A percentile compares a stretch with the other conserved stretches of the same genome.
These are phyloP conservation scores for Oxycera nigricornis DNA, from an alignment of 2,888 invertebrate genomes.

Conservation along the genomic window DNA sequence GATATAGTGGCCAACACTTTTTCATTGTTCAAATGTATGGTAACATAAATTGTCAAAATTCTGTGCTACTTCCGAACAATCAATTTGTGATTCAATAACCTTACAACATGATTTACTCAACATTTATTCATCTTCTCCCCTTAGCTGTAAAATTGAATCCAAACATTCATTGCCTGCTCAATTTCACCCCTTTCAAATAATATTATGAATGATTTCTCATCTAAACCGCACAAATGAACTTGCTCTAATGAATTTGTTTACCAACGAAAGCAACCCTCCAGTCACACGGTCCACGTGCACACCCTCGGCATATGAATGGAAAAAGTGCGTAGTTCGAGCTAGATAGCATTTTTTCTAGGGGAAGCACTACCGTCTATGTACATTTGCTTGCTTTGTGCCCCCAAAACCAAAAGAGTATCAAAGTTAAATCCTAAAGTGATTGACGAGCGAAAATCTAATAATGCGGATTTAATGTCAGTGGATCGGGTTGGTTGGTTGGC, in stretches of 20 bases:
- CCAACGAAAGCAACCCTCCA: neutral
- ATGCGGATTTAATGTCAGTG: conserved; percentile 37
- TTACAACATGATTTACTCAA: too few species aligned
- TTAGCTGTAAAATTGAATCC: conserved; percentile 24
- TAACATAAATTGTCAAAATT: too few species aligned
- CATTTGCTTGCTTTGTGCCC: neutral
- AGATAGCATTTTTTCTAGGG: neutral
- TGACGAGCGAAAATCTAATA: conserved; percentile 39
- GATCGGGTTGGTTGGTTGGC: neutral
- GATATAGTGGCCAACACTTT: too few species aligned
- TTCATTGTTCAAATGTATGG: too few species aligned
- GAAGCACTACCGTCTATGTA: conserved; percentile 5
- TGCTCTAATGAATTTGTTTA: conserved; percentile 39
- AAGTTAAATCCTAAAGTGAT: conserved; percentile 33
- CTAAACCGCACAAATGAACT: conserved; percentile 32
- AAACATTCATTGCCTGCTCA: conserved; percentile 1
- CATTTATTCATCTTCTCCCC: neutral
- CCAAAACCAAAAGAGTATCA: conserved; percentile 29
- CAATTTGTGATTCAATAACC: too few species aligned
- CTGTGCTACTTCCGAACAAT: too few species aligned
- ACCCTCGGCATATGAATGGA: neutral
- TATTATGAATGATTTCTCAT: conserved; percentile 3
- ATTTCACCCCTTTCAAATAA: conserved; percentile 32
- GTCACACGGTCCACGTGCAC: neutral
- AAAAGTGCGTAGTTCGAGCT: neutral